Conservation (phyloP, 2,888 invertebrate species). For the Tenthredo distinguenda region DNA sequence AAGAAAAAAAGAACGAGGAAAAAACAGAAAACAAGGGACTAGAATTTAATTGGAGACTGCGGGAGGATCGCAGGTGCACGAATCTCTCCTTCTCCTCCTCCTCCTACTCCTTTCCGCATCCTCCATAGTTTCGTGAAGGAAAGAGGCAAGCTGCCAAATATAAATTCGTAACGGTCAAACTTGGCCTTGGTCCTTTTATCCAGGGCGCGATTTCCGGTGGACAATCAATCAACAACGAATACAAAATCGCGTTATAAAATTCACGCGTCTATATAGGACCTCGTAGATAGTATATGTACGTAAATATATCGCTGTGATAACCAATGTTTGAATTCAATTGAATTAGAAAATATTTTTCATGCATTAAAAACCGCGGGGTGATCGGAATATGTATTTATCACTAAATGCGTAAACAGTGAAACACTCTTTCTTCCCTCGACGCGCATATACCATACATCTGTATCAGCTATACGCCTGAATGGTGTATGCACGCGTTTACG, state of each 20-base stretch:
- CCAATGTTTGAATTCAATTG: too few relatives aligned
- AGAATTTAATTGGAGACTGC: neutral
- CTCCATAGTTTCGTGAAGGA: neutral
- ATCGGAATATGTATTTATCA: too few relatives aligned
- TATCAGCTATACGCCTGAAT: neutral
- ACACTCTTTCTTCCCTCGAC: neutral
- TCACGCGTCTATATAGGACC: neutral
- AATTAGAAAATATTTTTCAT: too few relatives aligned
- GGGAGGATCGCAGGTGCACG: constrained; percentile 1
- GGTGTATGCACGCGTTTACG: neutral
- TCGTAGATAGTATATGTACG: too few relatives aligned
- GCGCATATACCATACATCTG: neutral
- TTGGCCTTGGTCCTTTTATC: constrained; percentile 29
- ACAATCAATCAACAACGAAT: neutral
- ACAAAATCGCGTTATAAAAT: neutral
- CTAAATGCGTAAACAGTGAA: too few relatives aligned
- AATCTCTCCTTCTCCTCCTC: neutral
- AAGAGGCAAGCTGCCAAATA: constrained; percentile 45
- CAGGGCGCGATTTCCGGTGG: constrained; percentile 10
- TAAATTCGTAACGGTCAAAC: constrained; percentile 29
- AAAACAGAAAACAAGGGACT: neutral
- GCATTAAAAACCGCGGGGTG: too few relatives aligned
- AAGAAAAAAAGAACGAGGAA: neutral
- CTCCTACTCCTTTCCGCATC: neutral
- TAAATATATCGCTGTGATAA: too few relatives aligned